These are phyloP conservation scores for Andrena marginata DNA, from an alignment of 2,888 invertebrate genomes.

Conservation along the genomic window DNA sequence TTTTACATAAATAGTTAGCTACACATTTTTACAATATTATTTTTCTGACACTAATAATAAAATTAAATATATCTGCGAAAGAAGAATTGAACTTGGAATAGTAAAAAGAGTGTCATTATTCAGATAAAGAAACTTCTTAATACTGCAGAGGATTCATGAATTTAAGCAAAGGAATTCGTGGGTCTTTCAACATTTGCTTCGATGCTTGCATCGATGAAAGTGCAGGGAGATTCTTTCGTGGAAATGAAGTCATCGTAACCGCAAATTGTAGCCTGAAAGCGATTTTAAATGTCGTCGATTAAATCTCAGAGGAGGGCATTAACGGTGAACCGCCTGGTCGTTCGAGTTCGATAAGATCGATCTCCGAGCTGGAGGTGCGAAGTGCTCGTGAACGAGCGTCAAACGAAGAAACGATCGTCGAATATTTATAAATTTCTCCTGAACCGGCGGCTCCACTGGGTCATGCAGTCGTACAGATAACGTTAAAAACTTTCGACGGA, in stretches of 20 bases:
- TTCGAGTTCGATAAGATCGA: conserved; percentile 69
- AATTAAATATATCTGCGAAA: neutral
- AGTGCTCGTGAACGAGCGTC: conserved; percentile 52
- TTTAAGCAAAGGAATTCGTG: conserved; percentile 3
- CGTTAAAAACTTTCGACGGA: conserved; percentile 61
- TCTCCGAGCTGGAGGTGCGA: conserved; percentile 45
- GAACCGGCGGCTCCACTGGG: conserved; percentile 70
- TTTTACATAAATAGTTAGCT: too few species aligned
- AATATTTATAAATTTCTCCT: conserved; percentile 80
- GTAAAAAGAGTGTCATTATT: neutral
- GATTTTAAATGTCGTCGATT: conserved; percentile 36
- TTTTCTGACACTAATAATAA: too few species aligned
- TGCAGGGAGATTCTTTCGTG: neutral
- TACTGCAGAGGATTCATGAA: conserved; percentile 6
- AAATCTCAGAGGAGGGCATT: conserved; percentile 37
- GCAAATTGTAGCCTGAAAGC: conserved; percentile 35
- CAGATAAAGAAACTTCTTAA: neutral
- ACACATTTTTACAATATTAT: too few species aligned
- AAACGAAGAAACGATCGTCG: conserved; percentile 72
- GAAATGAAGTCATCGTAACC: conserved; percentile 50
- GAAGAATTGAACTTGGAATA: neutral
- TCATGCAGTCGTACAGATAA: conserved; percentile 75
- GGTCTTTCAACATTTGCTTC: neutral
- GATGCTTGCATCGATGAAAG: neutral
- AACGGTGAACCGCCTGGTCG: conserved; percentile 34